A percentile compares a stretch with the other conserved stretches of the same genome.
These are phyloP conservation scores for Tragelaphus scriptus DNA, from an alignment of 2,113 vertebrate genomes.

Conservation along the genomic window DNA sequence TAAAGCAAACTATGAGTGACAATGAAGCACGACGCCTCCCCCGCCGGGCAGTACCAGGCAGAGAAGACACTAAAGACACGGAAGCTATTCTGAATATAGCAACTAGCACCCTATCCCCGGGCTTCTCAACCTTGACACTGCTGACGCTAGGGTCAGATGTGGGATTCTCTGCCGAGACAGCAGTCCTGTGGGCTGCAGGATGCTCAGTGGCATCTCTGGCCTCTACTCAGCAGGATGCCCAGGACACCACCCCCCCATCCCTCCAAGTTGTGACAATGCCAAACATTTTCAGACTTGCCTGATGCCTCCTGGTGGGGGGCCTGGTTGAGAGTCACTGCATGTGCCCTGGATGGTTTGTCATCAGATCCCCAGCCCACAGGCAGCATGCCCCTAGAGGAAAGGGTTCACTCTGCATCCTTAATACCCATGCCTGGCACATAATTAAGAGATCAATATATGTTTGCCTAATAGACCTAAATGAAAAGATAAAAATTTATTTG, in stretches of 20 bases:
- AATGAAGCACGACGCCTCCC: rapidly evolving
- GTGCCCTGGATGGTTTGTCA: rapidly evolving
- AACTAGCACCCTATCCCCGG: background rate
- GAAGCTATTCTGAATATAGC: background rate
- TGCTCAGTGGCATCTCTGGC: background rate
- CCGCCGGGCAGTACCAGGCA: background rate
- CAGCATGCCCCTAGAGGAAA: background rate
- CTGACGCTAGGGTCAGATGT: too few relatives aligned
- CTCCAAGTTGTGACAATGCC: background rate
- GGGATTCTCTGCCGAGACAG: background rate
- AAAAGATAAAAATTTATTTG: background rate
- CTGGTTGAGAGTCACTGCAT: background rate
- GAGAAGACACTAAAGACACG: rapidly evolving
- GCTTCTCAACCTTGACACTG: background rate
- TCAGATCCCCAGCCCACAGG: background rate
- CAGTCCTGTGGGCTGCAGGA: background rate
- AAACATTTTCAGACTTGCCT: background rate
- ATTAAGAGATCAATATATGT: background rate
- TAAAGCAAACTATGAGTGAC: background rate
- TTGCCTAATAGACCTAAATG: background rate
- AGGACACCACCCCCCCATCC: too few relatives aligned
- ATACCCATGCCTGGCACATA: background rate
- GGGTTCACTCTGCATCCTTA: background rate
- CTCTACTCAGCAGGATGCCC: background rate
- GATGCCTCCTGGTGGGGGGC: background rate